Evolutionary conservation across 2,888 invertebrate genomes (phyloP), one percentile per base, ranked within the genome.

Genomic region (Drosophila vallismaia): DNA sequence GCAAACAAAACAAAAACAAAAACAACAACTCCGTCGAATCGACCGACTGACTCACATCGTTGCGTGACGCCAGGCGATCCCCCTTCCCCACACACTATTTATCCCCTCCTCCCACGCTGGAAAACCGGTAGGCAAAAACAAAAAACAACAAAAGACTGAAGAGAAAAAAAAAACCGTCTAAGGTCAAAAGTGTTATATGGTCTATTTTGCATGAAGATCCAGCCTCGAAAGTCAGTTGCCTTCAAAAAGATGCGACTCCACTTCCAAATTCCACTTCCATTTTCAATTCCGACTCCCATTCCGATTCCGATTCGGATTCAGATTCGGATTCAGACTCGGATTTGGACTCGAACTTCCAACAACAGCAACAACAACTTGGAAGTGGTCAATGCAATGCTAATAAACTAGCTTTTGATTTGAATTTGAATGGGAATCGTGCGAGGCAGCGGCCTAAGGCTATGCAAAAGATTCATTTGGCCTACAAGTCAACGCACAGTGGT

Each of bases 11-110:
- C 51, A 57, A 19, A 48, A 60, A 58, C 40, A 46, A 58, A 57
- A 59, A 46, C 57, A 46, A 58, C 59, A 58, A 46, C 57, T 67
- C 54, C 28, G 54, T 71, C 36, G 12, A 36, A 77, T 70, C 84
- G 86, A 80, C 86, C 81, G 81, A 82, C 81, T 82, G 85, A 82
- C 82, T 82, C 85, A 86, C 77, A 83, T 86, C 52, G 51, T 76
- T 68, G 71, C 69, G 50, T 70, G 60, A 70, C 68, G 79, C 71
- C 74, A 71, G 70, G 14, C 53, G 53, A 52, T 45, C 54, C 45
- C 63, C 63, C 45, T 10, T 19, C 50, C 38, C 12, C 51, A 10
- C 31, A 3, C 55, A n/a, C 49, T 12, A 29, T 6, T 10, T 51
- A 51, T n/a, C 40, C 62, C 1, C 12, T 19, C 33, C 26, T 45